A percentile compares a stretch with the other conserved stretches of the same genome.
phyloP scores from a whole-genome alignment of 2,888 invertebrate species.

The Gymnosoma rotundatum region DNA sequence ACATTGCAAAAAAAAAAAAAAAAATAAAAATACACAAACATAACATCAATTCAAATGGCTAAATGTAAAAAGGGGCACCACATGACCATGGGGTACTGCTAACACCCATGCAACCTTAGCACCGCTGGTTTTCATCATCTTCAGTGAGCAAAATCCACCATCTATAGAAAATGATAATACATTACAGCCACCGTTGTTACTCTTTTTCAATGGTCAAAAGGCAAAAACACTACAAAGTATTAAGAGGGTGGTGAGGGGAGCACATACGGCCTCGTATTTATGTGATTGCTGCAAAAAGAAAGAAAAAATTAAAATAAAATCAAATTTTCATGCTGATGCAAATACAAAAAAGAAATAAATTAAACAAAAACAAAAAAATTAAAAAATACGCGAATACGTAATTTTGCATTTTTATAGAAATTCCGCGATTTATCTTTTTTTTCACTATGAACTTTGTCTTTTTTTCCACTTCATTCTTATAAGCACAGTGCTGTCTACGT shows the following conservation, averaged over 20 bases:
- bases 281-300: background rate
- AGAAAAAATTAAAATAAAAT: conserved; percentile 58
- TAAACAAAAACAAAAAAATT: conserved; percentile 27
- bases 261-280: background rate
- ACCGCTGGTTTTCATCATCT: conserved; percentile 9
- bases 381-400: conserved; percentile 77
- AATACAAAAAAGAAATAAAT: conserved; percentile 36
- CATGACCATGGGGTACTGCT: conserved; percentile 53
- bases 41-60: background rate
- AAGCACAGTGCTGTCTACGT: conserved; percentile 28
- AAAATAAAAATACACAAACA: background rate
- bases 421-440: conserved; percentile 75
- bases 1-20: background rate
- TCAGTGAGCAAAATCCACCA: conserved; percentile 8
- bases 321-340: conserved; percentile 43
- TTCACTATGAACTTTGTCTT: conserved; percentile 70
- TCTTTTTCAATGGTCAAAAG: conserved; percentile 15
- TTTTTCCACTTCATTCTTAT: conserved; percentile 41
- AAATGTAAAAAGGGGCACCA: conserved; percentile 31
- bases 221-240: conserved; percentile 23
- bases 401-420: conserved; percentile 80
- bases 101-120: conserved; percentile 33
- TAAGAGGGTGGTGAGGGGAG: background rate
- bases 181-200: conserved; percentile 41
- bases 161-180: conserved; percentile 49